Base-by-base conservation (phyloP, 2,113 vertebrate genomes). In the Gymnocephalus cernua region DNA sequence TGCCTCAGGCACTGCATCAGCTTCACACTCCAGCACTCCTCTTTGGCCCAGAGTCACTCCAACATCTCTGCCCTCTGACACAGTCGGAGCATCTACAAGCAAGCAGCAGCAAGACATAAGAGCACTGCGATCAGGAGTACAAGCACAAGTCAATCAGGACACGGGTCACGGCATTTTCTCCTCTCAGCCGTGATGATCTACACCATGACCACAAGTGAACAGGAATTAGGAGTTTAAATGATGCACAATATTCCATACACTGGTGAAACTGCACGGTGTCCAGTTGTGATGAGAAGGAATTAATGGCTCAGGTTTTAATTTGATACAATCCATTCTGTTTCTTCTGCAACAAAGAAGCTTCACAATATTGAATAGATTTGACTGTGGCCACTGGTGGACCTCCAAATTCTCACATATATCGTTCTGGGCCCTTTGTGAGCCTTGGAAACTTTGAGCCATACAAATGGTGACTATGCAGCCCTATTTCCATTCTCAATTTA, bases 1-100 rank as follows among this genome's bases (percentile, higher is more conserved):
- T 1, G 98, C 97, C 0, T 95, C 94, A 11, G 98, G 98, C 19
- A 99, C 97, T 0, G 98, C 97, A 0, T 97, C 96, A 0, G 97
- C 98, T 84, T 98, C 97, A 0, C 98, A 99, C 75, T 96, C 96
- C 84, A 99, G 91, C 23, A 96, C 96, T 27, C 97, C 98, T 77
- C 93, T 96, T 84, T 98, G 97, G 79, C 98, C 98, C 89, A 97
- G 94, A 0, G 97, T 96, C 72, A 97, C 96, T 0, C 98, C 98
- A 0, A 96, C 95, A 51, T 97, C 98, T 93, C 96, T 97, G 0
- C 97, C 97, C 5, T 97, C 97, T 61, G 96, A 96, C 90, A 99
- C 97, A 74, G 94, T 96, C 0, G 98, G 98, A 0, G 97, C 96
- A 86, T 98, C 98, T 99, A 92, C 0, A 38, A 73, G 50, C 47